Percentiles rank a stretch among this genome's conserved stretches.
phyloP scores from a whole-genome alignment of 2,113 vertebrate species.

The Cavia aperea region DNA sequence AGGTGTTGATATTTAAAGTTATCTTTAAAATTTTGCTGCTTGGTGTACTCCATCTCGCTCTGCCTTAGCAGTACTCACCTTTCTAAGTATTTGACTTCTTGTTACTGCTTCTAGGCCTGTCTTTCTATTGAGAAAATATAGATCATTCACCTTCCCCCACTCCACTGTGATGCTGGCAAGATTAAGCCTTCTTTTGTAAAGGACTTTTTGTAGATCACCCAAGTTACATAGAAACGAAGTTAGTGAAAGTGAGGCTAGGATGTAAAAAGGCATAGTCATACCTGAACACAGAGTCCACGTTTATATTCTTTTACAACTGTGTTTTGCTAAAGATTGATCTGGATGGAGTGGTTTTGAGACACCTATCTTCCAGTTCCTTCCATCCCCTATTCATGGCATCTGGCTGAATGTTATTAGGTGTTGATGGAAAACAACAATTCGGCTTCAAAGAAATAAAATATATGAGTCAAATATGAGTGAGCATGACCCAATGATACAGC shows the following conservation, averaged over 20 bases:
- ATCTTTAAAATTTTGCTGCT: neutral
- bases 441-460: neutral
- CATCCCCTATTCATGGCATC: neutral
- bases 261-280: neutral
- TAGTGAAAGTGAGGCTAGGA: neutral
- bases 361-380: neutral
- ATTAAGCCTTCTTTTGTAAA: neutral
- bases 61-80: accelerated
- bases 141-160: neutral
- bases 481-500: neutral
- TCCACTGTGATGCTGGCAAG: neutral
- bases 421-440: neutral
- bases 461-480: neutral
- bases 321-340: neutral
- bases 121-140: neutral
- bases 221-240: neutral
- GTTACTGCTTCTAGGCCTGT: neutral
- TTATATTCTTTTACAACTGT: neutral
- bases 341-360: neutral
- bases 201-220: neutral
- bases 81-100: neutral
- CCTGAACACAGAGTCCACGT: neutral
- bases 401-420: neutral
- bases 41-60: neutral
- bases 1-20: neutral